Evolutionary conservation across 2,888 invertebrate species (phyloP).

Genomic region (Agrochola litura): DNA sequence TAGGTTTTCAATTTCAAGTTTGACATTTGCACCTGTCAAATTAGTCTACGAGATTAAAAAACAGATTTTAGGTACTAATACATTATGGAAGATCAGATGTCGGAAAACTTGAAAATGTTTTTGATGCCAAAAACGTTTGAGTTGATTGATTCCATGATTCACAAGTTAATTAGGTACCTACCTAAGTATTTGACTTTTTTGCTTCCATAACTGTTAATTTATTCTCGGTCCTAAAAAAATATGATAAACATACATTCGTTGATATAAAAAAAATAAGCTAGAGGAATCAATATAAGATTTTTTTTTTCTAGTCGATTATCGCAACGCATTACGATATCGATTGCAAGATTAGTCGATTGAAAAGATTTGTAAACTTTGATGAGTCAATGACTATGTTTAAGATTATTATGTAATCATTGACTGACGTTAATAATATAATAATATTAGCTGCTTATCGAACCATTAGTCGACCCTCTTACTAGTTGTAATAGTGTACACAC

Average conservation of each 20-base stretch:
- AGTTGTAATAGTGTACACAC: too few relatives aligned
- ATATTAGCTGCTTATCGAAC: not conserved
- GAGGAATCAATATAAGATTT: not conserved
- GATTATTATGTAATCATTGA: slow-evolving; percentile 38
- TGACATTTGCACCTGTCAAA: too few relatives aligned
- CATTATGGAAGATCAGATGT: not conserved
- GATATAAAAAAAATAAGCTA: not conserved
- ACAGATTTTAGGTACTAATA: too few relatives aligned
- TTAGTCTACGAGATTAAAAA: too few relatives aligned
- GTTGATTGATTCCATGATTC: not conserved
- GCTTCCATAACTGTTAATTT: not conserved
- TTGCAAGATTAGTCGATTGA: slow-evolving; percentile 49
- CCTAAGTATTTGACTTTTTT: not conserved
- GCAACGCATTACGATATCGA: slow-evolving; percentile 34
- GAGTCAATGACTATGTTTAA: slow-evolving; percentile 44
- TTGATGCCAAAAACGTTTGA: not conserved
- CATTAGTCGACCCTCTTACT: not conserved
- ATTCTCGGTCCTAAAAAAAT: not conserved
- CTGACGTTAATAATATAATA: slow-evolving; percentile 13
- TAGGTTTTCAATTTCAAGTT: too few relatives aligned
- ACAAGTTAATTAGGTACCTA: not conserved
- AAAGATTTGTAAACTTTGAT: slow-evolving; percentile 32
- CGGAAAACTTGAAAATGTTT: not conserved
- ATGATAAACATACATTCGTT: not conserved
- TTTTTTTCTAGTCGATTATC: slow-evolving; percentile 26